These are phyloP conservation scores for Hydrocynus forskahlii DNA, from an alignment of 2,797 vertebrate species.

Conservation along the genomic window DNA sequence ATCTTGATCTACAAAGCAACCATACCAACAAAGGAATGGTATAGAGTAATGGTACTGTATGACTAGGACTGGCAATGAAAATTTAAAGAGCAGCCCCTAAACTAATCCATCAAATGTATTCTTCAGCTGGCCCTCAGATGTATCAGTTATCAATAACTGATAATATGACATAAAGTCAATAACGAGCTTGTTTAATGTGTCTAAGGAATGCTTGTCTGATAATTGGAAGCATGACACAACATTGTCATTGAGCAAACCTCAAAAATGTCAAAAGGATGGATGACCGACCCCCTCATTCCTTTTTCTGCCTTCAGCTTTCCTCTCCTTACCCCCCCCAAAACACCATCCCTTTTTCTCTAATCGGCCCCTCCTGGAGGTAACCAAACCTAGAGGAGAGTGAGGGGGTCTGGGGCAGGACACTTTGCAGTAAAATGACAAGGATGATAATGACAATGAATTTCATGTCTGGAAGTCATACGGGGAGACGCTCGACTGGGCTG, in stretches of 20 bases:
- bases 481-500: slow-evolving; percentile 96
- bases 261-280: slow-evolving; percentile 86
- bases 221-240: slow-evolving; percentile 83
- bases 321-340: slow-evolving; percentile 31
- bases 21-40: neutral
- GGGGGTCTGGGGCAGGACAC: slow-evolving; percentile 92
- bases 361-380: slow-evolving; percentile 92
- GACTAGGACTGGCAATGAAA: neutral
- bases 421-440: slow-evolving; percentile 98
- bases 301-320: slow-evolving; percentile 1
- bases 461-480: slow-evolving; percentile 95
- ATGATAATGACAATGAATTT: slow-evolving; percentile 99
- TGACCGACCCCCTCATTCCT: neutral
- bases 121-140: slow-evolving; percentile 2
- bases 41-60: neutral
- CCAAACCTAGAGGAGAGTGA: slow-evolving; percentile 94
- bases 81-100: neutral
- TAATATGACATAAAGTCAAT: slow-evolving; percentile 27
- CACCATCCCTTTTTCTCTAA: slow-evolving; percentile 78
- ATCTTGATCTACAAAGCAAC: too few species aligned
- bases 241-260: slow-evolving; percentile 84
- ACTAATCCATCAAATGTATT: slow-evolving; percentile 14
- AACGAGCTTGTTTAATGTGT: slow-evolving; percentile 30
- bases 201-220: slow-evolving; percentile 63
- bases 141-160: neutral